These are phyloP conservation scores for Cyprinus carpio DNA, from an alignment of 2,113 vertebrate species.

Conservation along the genomic window DNA sequence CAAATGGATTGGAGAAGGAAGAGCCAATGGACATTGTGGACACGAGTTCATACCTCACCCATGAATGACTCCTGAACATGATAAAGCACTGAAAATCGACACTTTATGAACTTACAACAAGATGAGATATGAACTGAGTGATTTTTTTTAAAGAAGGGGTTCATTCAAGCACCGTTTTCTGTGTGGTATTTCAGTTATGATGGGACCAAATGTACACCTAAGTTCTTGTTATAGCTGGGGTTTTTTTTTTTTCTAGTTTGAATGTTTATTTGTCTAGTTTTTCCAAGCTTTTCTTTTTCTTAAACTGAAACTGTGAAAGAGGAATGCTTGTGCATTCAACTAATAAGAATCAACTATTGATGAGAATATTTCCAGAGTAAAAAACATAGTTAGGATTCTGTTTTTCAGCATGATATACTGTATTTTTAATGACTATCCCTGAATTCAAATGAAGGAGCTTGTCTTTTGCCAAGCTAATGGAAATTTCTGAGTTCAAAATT, in stretches of 20 bases:
- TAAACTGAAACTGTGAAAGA: not conserved
- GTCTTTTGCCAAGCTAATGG: not conserved
- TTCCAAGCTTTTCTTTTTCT: not conserved
- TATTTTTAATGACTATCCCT: not conserved
- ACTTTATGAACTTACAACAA: not conserved
- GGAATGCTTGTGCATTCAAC: constrained; percentile 2
- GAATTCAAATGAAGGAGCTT: not conserved
- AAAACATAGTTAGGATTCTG: not conserved
- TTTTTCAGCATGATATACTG: not conserved
- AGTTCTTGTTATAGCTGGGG: not conserved
- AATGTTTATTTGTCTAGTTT: not conserved
- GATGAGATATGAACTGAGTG: not conserved
- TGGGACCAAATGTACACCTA: not conserved
- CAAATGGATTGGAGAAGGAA: not conserved
- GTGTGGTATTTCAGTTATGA: not conserved
- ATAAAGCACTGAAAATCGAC: not conserved
- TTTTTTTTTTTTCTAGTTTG: not conserved
- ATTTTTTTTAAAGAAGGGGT: no score
- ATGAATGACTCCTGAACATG: not conserved
- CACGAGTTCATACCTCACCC: not conserved
- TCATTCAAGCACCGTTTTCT: not conserved
- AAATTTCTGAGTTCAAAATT: not conserved
- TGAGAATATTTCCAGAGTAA: not conserved
- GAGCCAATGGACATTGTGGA: constrained; percentile 66
- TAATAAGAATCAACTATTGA: not conserved